Conservation (phyloP, 92 coral and sea anemone species). For the Isaurus tuberculatus region DNA sequence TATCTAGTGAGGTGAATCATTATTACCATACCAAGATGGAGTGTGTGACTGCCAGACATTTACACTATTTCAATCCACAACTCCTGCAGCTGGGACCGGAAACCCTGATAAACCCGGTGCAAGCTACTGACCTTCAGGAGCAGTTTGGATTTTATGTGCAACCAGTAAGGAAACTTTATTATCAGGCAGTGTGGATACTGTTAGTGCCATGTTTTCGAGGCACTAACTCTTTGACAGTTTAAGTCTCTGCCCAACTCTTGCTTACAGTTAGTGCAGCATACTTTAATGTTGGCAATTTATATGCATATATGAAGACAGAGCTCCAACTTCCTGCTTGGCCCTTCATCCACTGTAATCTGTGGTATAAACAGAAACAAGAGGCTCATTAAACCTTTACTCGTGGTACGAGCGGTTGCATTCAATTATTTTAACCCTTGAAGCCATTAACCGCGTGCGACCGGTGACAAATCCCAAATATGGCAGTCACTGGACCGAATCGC, state of each 20-base stretch:
- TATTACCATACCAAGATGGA: conserved; percentile 57
- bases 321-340: background rate
- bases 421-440: too few relatives aligned
- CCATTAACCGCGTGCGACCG: too few relatives aligned
- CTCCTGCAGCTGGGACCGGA: conserved; percentile 65
- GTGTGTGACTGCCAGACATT: conserved; percentile 58
- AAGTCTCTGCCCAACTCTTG: background rate
- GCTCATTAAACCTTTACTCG: too few relatives aligned
- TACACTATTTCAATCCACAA: conserved; percentile 59
- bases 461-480: too few relatives aligned
- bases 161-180: conserved; percentile 8
- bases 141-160: conserved; percentile 37
- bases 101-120: conserved; percentile 52
- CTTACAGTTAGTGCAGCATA: background rate
- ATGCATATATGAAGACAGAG: background rate
- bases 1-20: conserved; percentile 60
- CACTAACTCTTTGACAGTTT: background rate
- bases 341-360: background rate
- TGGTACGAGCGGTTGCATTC: too few relatives aligned
- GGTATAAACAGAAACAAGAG: background rate
- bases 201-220: background rate
- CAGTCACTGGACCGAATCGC: too few relatives aligned
- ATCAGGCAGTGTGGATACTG: background rate
- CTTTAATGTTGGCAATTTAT: background rate
- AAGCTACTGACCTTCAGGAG: conserved; percentile 40